A percentile compares a stretch with the other conserved stretches of the same genome.
These are phyloP conservation scores for Ecdyonurus torrentis DNA, from an alignment of 2,888 invertebrate genomes.

Conservation along the genomic window DNA sequence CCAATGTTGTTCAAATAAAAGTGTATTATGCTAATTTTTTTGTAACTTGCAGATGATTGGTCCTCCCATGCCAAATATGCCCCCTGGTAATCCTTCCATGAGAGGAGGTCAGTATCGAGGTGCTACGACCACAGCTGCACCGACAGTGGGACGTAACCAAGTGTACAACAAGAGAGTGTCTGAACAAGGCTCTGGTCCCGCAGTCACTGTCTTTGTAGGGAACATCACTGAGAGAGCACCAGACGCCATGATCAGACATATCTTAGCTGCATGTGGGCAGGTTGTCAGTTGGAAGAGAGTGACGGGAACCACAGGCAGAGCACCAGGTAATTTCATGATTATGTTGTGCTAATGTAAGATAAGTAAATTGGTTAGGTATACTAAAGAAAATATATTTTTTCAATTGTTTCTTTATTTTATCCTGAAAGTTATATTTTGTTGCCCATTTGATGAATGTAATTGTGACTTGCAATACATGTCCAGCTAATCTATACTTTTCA, in stretches of 20 bases:
- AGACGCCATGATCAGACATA: slow-evolving; percentile 84
- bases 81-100: slow-evolving; percentile 13
- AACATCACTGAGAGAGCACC: slow-evolving; percentile 92
- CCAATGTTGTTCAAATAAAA: no score
- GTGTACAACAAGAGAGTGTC: slow-evolving; percentile 19
- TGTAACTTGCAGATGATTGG: slow-evolving; percentile 32
- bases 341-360: no score
- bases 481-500: no score
- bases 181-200: slow-evolving; percentile 42
- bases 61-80: slow-evolving; percentile 27
- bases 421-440: no score
- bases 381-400: no score
- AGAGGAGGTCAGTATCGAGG: not conserved
- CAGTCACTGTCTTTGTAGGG: slow-evolving; percentile 94
- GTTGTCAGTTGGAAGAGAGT: slow-evolving; percentile 96
- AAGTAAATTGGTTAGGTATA: no score
- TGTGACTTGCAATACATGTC: no score
- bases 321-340: no score
- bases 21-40: not conserved
- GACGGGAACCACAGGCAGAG: slow-evolving; percentile 32
- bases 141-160: not conserved
- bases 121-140: not conserved
- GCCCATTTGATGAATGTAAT: no score
- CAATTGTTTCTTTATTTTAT: no score
- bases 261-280: slow-evolving; percentile 83